phyloP scores from a whole-genome alignment of 2,797 vertebrate species.

The Dallia pectoralis region DNA sequence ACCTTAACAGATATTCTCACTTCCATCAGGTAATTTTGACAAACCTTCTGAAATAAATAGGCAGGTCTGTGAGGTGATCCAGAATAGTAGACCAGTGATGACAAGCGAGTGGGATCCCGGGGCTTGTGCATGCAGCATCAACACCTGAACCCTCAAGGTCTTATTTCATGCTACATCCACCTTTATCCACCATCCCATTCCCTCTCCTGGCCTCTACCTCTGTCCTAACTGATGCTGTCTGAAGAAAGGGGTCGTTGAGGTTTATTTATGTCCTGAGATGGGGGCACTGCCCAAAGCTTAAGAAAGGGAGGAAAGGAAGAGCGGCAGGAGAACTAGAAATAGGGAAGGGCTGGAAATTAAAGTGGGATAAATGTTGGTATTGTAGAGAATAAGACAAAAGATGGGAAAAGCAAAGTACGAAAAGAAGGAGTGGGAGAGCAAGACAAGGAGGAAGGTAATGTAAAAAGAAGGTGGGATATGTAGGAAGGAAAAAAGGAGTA shows the following conservation, averaged over 20 bases:
- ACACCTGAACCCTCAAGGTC: conserved; percentile 30
- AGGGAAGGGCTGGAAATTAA: not conserved
- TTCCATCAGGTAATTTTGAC: not conserved
- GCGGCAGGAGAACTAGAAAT: not conserved
- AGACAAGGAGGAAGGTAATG: not conserved
- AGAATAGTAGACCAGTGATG: conserved; percentile 31
- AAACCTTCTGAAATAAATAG: not conserved
- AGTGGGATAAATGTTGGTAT: not conserved
- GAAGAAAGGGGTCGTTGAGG: not conserved
- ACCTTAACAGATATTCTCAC: not conserved
- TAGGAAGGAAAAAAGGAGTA: conserved; percentile 4
- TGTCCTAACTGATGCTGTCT: not conserved
- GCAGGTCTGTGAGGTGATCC: not conserved
- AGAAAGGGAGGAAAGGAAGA: not conserved
- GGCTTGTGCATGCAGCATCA: conserved; percentile 29
- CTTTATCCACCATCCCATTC: not conserved
- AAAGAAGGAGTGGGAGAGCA: conserved; percentile 2
- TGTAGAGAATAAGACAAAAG: not conserved
- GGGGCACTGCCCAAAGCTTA: not conserved
- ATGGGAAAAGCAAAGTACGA: not conserved
- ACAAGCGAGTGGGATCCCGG: not conserved
- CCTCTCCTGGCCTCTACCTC: not conserved
- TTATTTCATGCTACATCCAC: conserved; percentile 29
- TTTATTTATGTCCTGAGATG: not conserved
- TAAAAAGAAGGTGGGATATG: not conserved